phyloP scores from a whole-genome alignment of 2,888 invertebrate species.

The Drosophila atroscutellata region DNA sequence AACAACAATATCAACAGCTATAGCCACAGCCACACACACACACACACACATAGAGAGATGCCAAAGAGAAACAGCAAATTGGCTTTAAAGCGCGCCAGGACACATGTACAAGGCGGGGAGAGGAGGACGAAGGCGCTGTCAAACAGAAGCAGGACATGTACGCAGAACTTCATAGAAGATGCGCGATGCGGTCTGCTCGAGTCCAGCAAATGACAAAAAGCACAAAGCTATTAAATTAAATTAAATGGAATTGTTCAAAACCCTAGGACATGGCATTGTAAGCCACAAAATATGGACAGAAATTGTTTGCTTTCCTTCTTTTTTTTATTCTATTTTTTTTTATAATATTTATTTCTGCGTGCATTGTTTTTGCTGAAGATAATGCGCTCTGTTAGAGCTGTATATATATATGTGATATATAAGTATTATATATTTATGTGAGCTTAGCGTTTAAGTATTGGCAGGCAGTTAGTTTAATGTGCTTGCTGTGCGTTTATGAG shows the following conservation, averaged over 20 bases:
- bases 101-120: constrained; percentile 16
- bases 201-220: constrained; percentile 73
- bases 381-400: constrained; percentile 1
- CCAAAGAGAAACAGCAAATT: constrained; percentile 63
- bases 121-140: constrained; percentile 27
- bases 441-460: constrained; percentile 39
- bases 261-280: constrained; percentile 50
- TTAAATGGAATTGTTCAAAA: constrained; percentile 81
- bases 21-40: constrained; percentile 20
- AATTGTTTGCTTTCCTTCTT: constrained; percentile 41
- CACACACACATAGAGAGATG: constrained; percentile 7
- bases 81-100: constrained; percentile 60
- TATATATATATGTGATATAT: constrained; percentile 1
- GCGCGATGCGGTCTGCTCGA: constrained; percentile 47
- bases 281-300: constrained; percentile 63
- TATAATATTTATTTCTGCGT: constrained; percentile 25
- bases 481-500: constrained; percentile 60
- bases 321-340: constrained; percentile 1
- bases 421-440: constrained; percentile 22
- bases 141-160: constrained; percentile 43
- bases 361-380: neutral
- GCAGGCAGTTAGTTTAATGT: constrained; percentile 48
- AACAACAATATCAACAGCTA: constrained; percentile 61
- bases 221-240: constrained; percentile 82
- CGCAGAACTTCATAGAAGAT: constrained; percentile 59